These are phyloP conservation scores for Enchytraeus crypticus DNA, from an alignment of 2,888 invertebrate genomes.

Conservation along the genomic window DNA sequence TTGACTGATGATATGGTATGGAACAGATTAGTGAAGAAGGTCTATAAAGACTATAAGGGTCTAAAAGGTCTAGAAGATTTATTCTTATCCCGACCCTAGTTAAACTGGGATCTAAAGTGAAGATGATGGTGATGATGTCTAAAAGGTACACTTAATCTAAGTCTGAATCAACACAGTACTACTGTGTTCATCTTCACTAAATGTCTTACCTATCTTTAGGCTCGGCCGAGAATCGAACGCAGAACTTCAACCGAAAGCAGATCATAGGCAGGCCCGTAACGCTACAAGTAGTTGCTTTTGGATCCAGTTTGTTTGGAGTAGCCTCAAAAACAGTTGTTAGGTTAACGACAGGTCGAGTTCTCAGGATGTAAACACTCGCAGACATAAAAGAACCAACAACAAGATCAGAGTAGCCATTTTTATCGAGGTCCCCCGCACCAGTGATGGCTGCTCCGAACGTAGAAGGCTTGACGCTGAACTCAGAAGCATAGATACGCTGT, in stretches of 20 bases:
- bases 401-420: slow-evolving; percentile 89
- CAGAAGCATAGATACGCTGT: too few species aligned
- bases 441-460: slow-evolving; percentile 89
- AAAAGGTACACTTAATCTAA: too few species aligned
- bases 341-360: slow-evolving; percentile 80
- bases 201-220: slow-evolving; percentile 33
- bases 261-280: slow-evolving; percentile 12
- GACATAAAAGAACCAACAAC: slow-evolving; percentile 58
- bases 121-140: too few species aligned
- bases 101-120: too few species aligned
- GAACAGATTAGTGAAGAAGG: too few species aligned
- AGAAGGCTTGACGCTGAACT: too few species aligned
- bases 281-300: slow-evolving; percentile 23
- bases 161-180: too few species aligned
- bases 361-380: slow-evolving; percentile 51
- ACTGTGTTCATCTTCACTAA: too few species aligned
- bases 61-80: too few species aligned
- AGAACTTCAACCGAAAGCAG: slow-evolving; percentile 33
- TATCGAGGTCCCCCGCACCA: slow-evolving; percentile 77
- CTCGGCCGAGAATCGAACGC: slow-evolving; percentile 37
- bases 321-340: slow-evolving; percentile 64
- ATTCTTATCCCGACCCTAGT: too few species aligned
- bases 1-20: too few species aligned
- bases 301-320: slow-evolving; percentile 29
- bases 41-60: too few species aligned